Evolutionary conservation across 1,140 invertebrate species (phyloP), one percentile per base, ranked within the genome.

Genomic region (Trinorchestia longiramus): DNA sequence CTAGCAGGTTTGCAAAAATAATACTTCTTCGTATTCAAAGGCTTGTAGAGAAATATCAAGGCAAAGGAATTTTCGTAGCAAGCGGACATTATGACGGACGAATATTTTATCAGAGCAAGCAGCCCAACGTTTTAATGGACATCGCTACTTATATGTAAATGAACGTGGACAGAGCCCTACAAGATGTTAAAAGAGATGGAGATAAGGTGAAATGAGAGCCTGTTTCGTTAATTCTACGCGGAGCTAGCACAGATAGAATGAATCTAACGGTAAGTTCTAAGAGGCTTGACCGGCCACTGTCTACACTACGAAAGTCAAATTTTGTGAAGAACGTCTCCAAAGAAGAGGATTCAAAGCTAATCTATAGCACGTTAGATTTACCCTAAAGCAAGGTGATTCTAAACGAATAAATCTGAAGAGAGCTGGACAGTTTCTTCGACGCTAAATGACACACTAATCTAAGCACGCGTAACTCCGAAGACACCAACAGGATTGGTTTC

Each of bases 1-100:
- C 92, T 94, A 94, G 44, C 44, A 47, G 88, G 15, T 77, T 91
- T 94, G 92, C 92, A 94, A 94, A 94, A 94, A 94, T 94, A 94
- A 94, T 40, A 43, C 43, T 94, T 90, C 43, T 40, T 94, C 92
- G 36, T 94, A 43, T 44, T 94, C 44, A 43, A 94, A 94, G 92
- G 92, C 92, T 94, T 11, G 92, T 40, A 40, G 92, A n/a, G 92
- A 47, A 45, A 45, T 94, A 28, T 47, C 43, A 94, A 43, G 92
- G 43, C 43, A 94, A 94, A 94, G 8, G 0, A 94, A 94, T 94
- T 43, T 94, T 47, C 41, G 43, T 91, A 28, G 88, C 88, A 91
- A 91, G 88, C 88, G 43, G 62, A 77, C 62, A 77, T 77, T 77
- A 77, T 36, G 36, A 28, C 11, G 62, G 62, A 77, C 62, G 62